phyloP scores from a whole-genome alignment of 2,888 invertebrate genomes.

The Uropetala carovei region DNA sequence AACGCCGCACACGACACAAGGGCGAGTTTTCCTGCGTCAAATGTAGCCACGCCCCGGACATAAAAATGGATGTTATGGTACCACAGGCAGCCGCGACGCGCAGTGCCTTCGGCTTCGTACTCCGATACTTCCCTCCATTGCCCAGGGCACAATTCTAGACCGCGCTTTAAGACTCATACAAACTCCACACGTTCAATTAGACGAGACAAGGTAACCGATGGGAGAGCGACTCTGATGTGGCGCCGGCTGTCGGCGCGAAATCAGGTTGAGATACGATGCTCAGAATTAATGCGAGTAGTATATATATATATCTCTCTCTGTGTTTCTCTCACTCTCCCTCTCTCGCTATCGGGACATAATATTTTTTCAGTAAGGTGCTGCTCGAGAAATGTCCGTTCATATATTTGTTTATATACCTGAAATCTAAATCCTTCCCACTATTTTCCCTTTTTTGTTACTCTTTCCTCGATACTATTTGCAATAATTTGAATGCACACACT shows the following conservation, averaged over 20 bases:
- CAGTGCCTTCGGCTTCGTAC: background rate
- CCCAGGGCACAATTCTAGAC: background rate
- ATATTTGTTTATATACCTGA: no score
- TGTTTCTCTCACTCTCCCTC: no score
- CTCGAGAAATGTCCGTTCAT: no score
- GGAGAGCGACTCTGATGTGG: background rate
- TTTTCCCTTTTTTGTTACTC: no score
- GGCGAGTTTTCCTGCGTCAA: background rate
- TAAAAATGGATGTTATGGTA: background rate
- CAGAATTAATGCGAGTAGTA: background rate
- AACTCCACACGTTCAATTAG: conserved; percentile 19
- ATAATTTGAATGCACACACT: no score
- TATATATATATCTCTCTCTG: no score
- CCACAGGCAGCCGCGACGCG: background rate
- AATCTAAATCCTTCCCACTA: no score
- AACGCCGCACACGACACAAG: conserved; percentile 19
- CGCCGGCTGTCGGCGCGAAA: background rate
- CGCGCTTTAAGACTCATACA: background rate
- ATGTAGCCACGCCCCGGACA: background rate
- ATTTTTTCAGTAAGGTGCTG: no score
- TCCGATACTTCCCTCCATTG: background rate
- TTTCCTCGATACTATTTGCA: no score
- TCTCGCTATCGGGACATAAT: no score
- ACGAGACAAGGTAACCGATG: conserved; percentile 16
- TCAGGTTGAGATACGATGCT: background rate